Base-by-base conservation (phyloP, 2,888 invertebrate species). In the Callyntrura sp. region DNA sequence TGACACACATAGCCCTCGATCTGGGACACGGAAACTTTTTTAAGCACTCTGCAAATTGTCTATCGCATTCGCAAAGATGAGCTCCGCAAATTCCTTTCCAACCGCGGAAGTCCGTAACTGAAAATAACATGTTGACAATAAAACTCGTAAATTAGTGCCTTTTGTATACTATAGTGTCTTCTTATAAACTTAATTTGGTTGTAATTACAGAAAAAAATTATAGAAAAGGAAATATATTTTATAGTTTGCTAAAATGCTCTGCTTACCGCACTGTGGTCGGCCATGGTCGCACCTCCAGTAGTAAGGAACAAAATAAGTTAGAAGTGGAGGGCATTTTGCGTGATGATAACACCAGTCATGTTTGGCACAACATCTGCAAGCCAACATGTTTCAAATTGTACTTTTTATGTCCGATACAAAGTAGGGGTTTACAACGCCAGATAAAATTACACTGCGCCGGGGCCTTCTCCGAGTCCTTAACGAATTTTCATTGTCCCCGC, bases 331-430 rank as follows among this genome's bases (percentile, higher is more conserved):
- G 94, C 98, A 98, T 93, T 96, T 96, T 85, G 97, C 96, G 85
- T 96, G 95, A 92, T 97, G 96, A 94, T 98, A 98, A 94, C 98
- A 98, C 95, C 96, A 96, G 94, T 98, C 98, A 94, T 98, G 98
- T 94, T 96, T 96, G 93, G 97, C 96, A 94, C 98, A 98, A 94
- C 98, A 98, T 93, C 97, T 97, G 95, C 60, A 82, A 51, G 90
- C n/a, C 35, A 12, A 28, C 51, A 82, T n/a, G 62, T 0, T 98
- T 98, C 1, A 97, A 95, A 94, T 98, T 98, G 94, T 97, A 98
- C 94, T 98, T 98, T 1, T 98, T 98, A 94, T 98, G 98, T 11
- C 98, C 98, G 94, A 98, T 98, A 94, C 97, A 98, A 9, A 96
- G 95, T 0, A 98, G 94, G 0, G 98, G 98, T 94, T 98, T 96